Percentiles rank a stretch among this genome's conserved stretches.
Conservation (phyloP, 2,797 vertebrate genomes). For the Acanthurus lineatus region DNA sequence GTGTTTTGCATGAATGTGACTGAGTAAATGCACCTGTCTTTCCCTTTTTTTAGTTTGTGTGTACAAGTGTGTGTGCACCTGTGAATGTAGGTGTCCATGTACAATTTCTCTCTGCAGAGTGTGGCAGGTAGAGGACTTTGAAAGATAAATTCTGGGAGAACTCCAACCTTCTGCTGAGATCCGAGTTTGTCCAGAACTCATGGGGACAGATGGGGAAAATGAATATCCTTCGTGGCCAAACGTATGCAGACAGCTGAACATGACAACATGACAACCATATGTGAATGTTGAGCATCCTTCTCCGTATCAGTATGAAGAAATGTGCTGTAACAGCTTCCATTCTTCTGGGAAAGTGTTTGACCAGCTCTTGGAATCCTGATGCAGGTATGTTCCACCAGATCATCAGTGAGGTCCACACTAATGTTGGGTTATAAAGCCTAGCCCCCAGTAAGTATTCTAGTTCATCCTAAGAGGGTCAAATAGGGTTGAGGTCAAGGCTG, state of each 20-base stretch:
- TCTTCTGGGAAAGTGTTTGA: not conserved
- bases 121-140: conserved; percentile 40
- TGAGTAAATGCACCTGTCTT: conserved; percentile 8
- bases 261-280: not conserved
- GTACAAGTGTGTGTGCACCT: not conserved
- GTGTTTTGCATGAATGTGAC: not conserved
- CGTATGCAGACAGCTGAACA: not conserved
- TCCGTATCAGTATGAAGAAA: not conserved
- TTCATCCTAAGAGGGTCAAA: not conserved
- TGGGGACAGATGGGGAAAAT: conserved; percentile 1
- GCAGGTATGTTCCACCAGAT: not conserved
- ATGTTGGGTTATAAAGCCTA: not conserved
- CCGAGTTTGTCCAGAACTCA: conserved; percentile 21
- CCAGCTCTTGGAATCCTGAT: not conserved
- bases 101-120: conserved; percentile 31
- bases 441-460: not conserved
- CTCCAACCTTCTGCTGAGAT: conserved; percentile 42
- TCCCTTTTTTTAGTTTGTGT: not conserved
- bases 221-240: not conserved
- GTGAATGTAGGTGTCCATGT: not conserved
- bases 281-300: not conserved
- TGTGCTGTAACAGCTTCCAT: not conserved
- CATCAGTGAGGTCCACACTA: not conserved
- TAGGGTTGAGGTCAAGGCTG: not conserved
- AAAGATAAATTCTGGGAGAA: conserved; percentile 44